Base-by-base conservation (phyloP, 1,140 invertebrate genomes). In the Saxidomus purpurata region DNA sequence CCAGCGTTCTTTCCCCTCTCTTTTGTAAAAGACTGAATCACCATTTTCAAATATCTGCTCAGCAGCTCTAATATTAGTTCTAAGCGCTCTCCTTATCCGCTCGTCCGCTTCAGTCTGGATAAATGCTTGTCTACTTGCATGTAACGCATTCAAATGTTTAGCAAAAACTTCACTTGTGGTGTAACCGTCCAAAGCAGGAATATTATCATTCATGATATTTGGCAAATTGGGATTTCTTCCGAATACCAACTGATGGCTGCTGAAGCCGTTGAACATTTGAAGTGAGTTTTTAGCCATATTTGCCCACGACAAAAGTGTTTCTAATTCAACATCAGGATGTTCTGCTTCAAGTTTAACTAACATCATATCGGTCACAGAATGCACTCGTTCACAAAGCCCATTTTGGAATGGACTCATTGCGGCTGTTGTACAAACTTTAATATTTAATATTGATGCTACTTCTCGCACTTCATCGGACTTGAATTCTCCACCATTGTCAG, bases 201-300 rank as follows among this genome's bases (percentile, higher is more conserved):
- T 67, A 36, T 28, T 71, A 15, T 89, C 88, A 15, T 83, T 80
- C 83, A 91, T 81, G 0, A 90, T 79, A 49, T 82, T 83, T 19
- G 82, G 89, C n/a, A 90, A 28, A 34, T 86, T 89, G 34, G 83
- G 82, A 63, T 85, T 83, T 69, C 40, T n/a, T 49, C 85, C 40
- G 40, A 69, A 47, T n/a, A n/a, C n/a, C n/a, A n/a, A n/a, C n/a
- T n/a, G n/a, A n/a, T n/a, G 77, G 25, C 31, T 36, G 71, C 79
- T 80, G 38, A 88, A 91, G 63, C 90, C 90, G 86, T 91, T 87
- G 40, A 36, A 89, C 87, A 91, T 91, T 82, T 91, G 82, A 0
- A 91, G 59, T 89, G 47, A 63, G 55, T 87, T 86, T 34, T 36
- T 63, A 19, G 90, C 87, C 90, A 91, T 91, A 69, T 91, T 91